Evolutionary conservation across 37 sponge, comb jelly and placozoan species (phyloP), one percentile per base, ranked within the genome.

Genomic region (Ephydatia muelleri): DNA sequence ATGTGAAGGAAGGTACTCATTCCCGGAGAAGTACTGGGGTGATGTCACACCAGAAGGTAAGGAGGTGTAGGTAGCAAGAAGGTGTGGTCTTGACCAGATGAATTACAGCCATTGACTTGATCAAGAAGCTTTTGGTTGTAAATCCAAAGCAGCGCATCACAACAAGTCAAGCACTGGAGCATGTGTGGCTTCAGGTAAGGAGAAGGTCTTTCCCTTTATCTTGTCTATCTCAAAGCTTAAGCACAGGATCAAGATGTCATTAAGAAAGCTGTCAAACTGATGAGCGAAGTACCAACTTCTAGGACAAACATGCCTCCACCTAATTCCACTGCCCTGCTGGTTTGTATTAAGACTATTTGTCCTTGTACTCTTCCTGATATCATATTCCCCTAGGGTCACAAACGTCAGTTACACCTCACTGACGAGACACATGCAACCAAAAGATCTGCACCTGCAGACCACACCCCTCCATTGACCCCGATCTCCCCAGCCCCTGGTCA

Each of bases 11-110:
- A 75, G 78, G 5, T 96, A 93, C 77, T 81, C 92, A 37, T 96
- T 96, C 70, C 94, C 92, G 19, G 38, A 81, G 14, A 75, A 85
- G 35, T 90, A 88, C 76, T 97, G 97, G 97, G 80, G 82, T 23
- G 83, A 74, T 28, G 91, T 97, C 3, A 86, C 93, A 16, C 25
- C 70, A 31, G 91, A 94, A 33, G 92, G 92, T 91, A 83, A 33
- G 76, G 11, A 70, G 3, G 30, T 36, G 34, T 36, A 37, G 34
- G 11, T 13, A 37, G 13, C 12, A 13, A 33, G 34, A 6, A 25
- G 77, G 38, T 27, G n/a, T 12, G 12, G 34, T 33, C 30, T 30
- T 5, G 72, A 22, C 28, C 5, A 32, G 25, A 32, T 48, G 30
- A 5, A 49, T 64, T 80, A 22, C 65, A 94, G 97, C 89, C 23